Percentiles rank a stretch among this genome's conserved stretches.
Evolutionary conservation across 2,113 vertebrate species (phyloP).

Genomic region (Tringa solitaria): DNA sequence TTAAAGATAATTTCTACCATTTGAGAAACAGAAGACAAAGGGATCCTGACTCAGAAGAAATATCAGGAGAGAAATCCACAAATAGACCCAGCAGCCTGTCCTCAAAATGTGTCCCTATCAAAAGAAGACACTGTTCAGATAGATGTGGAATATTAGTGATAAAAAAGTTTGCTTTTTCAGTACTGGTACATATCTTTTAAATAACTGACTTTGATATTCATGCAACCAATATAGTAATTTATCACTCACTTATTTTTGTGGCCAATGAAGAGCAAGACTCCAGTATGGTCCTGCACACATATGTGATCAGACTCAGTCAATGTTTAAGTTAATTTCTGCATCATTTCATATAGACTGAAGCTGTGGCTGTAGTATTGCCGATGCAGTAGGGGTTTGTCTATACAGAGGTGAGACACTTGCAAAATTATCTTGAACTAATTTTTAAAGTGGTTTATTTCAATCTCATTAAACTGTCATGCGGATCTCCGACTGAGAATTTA

Average conservation of each 20-base stretch:
- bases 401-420: background rate
- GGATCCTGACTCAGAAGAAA: background rate
- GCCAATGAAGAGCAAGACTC: background rate
- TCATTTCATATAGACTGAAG: background rate
- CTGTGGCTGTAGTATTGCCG: fast-evolving
- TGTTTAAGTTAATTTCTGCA: background rate
- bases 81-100: background rate
- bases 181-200: background rate
- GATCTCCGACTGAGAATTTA: background rate
- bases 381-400: background rate
- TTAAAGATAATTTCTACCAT: background rate
- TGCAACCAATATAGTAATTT: background rate
- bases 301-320: background rate
- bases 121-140: background rate
- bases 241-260: background rate
- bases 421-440: background rate
- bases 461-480: background rate
- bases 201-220: background rate
- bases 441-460: constrained; percentile 21
- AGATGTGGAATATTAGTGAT: fast-evolving
- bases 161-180: background rate
- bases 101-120: background rate
- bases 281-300: background rate
- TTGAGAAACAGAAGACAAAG: background rate
- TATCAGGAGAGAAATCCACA: background rate